A percentile compares a stretch with the other conserved stretches of the same genome.
Evolutionary conservation across 2,888 invertebrate genomes (phyloP).

Genomic region (Meghimatium bilineatum): DNA sequence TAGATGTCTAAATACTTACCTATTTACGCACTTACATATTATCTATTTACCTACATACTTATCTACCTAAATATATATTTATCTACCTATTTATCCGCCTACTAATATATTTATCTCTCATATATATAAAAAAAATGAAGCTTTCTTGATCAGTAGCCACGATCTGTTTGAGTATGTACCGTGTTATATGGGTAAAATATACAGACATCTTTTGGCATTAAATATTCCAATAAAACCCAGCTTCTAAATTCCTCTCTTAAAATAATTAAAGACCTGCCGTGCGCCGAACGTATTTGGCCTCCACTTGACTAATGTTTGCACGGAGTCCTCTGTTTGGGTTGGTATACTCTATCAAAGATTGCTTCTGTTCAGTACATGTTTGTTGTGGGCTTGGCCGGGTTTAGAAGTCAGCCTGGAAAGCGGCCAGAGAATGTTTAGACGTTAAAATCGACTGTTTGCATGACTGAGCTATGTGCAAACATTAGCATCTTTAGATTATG

Average conservation of each 20-base stretch:
- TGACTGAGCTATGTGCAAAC: slow-evolving; percentile 11
- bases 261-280: slow-evolving; percentile 21
- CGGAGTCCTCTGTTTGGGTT: slow-evolving; percentile 16
- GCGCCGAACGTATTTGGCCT: slow-evolving; percentile 23
- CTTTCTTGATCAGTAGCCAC: no score
- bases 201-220: background rate
- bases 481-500: background rate
- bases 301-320: slow-evolving; percentile 10
- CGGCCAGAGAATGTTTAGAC: slow-evolving; percentile 15
- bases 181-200: no score
- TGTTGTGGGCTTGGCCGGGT: slow-evolving; percentile 25
- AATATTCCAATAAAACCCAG: background rate
- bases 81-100: no score
- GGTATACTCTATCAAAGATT: slow-evolving; percentile 32
- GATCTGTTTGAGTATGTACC: no score
- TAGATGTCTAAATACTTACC: no score
- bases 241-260: background rate
- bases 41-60: no score
- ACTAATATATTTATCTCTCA: no score
- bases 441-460: slow-evolving; percentile 19
- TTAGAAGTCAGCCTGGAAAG: slow-evolving; percentile 24
- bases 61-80: no score
- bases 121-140: no score
- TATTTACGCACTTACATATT: no score
- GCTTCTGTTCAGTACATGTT: slow-evolving; percentile 25